Evolutionary conservation across 2,797 vertebrate genomes (phyloP), one percentile per base, ranked within the genome.

Genomic region (Alcedo quadribrachys): DNA sequence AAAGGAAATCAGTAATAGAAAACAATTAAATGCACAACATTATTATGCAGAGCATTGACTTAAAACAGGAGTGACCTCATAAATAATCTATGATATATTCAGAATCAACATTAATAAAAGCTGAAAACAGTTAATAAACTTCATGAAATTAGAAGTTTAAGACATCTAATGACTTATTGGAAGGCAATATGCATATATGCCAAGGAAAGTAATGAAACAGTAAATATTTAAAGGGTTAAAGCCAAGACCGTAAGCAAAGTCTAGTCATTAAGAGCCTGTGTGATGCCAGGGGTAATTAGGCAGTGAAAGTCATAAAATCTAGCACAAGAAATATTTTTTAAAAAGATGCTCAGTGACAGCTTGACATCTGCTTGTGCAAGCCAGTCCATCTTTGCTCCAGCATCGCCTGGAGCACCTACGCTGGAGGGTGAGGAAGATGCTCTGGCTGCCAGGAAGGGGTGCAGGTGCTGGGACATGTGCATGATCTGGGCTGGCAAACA

Each of bases 211-310:
- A 91, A 87, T 45, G 74, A 95, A 95, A 70, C 43, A 2, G 67
- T 89, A 85, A 91, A 70, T 96, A 91, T 92, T 81, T 78, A 86
- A 81, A 73, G 73, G 57, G 78, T 95, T 97, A 94, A 95, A 96
- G 91, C 78, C 86, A 81, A 93, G 94, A 62, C 80, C 84, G 46
- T 84, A 83, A 81, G 63, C 87, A 78, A 94, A 84, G 33, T 57
- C 46, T 93, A 85, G 86, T 96, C 84, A 83, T 91, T 78, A 92
- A 35, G 54, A 94, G 86, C 63, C 82, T 94, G 51, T 76, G 87
- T 94, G 82, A 76, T 66, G 18, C 70, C 45, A 30, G 55, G 3
- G 28, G 32, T 85, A 92, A 93, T 95, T 94, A 93, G 67, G 73
- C 85, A 84, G 76, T 73, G 37, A 27, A 85, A 71, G 69, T 83